Evolutionary conservation across 2,113 vertebrate species (phyloP).

Genomic region (Bos javanicus): DNA sequence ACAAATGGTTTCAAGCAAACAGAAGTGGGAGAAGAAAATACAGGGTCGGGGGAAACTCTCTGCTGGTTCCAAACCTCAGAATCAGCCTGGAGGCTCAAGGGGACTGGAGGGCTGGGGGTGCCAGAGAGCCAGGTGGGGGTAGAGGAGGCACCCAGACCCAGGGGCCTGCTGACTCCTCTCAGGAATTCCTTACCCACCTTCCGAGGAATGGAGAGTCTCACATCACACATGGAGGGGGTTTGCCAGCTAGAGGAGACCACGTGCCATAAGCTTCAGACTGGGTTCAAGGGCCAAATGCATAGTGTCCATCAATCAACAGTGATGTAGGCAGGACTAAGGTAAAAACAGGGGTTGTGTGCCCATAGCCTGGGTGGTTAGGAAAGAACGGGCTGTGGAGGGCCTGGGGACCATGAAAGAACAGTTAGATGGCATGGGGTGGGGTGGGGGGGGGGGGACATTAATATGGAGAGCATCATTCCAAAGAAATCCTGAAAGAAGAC

Average conservation of each 20-base stretch:
- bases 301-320: background rate
- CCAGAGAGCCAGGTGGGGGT: background rate
- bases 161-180: background rate
- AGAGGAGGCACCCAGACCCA: background rate
- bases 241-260: background rate
- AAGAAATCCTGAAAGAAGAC: background rate
- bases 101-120: background rate
- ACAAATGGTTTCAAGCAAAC: constrained; percentile 59
- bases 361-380: background rate
- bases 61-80: constrained; percentile 66
- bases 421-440: background rate
- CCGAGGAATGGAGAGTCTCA: background rate
- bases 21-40: constrained; percentile 57
- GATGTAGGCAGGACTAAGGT: background rate
- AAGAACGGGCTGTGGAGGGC: no score
- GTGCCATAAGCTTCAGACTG: rapidly evolving
- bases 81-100: constrained; percentile 52
- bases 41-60: constrained; percentile 40
- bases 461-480: background rate
- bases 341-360: background rate
- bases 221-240: background rate
- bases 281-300: background rate
- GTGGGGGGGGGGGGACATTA: rapidly evolving
- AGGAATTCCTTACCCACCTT: background rate
- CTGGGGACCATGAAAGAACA: background rate